Percentiles rank a stretch among this genome's conserved stretches.
Evolutionary conservation across 2,113 vertebrate species (phyloP).

Genomic region (Fregetta grallaria): DNA sequence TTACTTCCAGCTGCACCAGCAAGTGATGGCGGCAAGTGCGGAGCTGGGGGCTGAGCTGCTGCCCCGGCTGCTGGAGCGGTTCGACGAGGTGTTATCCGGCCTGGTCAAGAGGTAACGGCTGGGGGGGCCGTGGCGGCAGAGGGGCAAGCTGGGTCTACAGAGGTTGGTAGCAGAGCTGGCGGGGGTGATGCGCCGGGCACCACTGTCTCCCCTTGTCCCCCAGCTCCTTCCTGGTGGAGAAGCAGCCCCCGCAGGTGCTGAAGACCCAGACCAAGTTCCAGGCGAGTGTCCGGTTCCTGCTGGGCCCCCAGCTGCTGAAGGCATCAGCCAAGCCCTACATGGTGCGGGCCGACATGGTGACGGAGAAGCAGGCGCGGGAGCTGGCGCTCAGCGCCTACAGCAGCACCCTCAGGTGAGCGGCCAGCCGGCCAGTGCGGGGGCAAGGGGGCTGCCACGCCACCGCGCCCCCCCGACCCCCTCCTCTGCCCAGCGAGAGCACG

Average conservation of each 20-base stretch:
- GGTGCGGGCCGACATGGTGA: slow-evolving; percentile 90
- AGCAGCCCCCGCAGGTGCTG: slow-evolving; percentile 94
- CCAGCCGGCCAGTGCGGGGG: neutral
- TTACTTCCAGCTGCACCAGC: slow-evolving; percentile 85
- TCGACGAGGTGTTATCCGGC: slow-evolving; percentile 74
- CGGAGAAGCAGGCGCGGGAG: slow-evolving; percentile 88
- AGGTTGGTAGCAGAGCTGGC: neutral
- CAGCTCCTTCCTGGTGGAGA: slow-evolving; percentile 92
- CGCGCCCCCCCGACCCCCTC: rapidly evolving
- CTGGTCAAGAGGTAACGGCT: slow-evolving; percentile 84
- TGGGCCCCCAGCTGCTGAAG: slow-evolving; percentile 83
- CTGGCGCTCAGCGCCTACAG: slow-evolving; percentile 43
- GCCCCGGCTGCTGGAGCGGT: slow-evolving; percentile 73
- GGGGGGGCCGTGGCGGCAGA: rapidly evolving
- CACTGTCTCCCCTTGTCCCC: neutral
- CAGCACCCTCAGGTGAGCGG: slow-evolving; percentile 15
- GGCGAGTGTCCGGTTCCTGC: slow-evolving; percentile 85
- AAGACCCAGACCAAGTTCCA: slow-evolving; percentile 98
- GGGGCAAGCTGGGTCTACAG: neutral
- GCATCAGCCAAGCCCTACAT: slow-evolving; percentile 80
- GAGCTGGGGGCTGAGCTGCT: slow-evolving; percentile 74
- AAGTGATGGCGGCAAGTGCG: slow-evolving; percentile 71
- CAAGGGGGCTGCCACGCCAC: rapidly evolving
- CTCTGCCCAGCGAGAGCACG: slow-evolving; percentile 83
- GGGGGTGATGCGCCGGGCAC: rapidly evolving